These are phyloP conservation scores for Peromyscus polionotus DNA, from an alignment of 2,113 vertebrate species.

Conservation along the genomic window DNA sequence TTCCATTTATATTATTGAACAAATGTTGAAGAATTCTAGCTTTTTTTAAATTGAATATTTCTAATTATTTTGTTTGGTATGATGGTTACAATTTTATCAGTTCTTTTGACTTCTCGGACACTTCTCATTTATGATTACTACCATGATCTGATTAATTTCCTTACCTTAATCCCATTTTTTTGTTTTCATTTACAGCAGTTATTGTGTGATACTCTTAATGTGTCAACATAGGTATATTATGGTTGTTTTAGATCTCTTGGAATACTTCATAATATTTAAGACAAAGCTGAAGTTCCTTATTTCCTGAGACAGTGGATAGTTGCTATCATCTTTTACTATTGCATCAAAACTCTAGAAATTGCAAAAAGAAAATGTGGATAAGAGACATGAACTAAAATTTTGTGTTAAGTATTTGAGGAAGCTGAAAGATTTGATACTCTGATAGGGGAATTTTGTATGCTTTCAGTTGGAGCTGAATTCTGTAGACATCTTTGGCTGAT, in stretches of 20 bases:
- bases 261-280: neutral
- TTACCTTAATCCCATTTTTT: neutral
- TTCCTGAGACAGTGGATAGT: neutral
- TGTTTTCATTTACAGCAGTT: neutral
- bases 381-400: neutral
- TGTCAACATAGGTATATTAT: neutral
- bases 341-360: neutral
- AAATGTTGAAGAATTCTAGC: neutral
- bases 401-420: neutral
- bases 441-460: neutral
- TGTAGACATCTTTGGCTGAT: accelerated
- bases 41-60: neutral
- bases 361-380: neutral
- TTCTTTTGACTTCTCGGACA: neutral
- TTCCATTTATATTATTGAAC: neutral
- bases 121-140: neutral
- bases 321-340: neutral
- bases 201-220: neutral
- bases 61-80: neutral
- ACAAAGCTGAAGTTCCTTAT: neutral
- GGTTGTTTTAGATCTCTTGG: neutral
- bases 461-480: neutral
- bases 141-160: neutral
- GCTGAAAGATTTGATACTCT: neutral
- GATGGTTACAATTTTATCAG: neutral